Conservation (phyloP, 2,113 vertebrate genomes). For the Xenus cinereus region DNA sequence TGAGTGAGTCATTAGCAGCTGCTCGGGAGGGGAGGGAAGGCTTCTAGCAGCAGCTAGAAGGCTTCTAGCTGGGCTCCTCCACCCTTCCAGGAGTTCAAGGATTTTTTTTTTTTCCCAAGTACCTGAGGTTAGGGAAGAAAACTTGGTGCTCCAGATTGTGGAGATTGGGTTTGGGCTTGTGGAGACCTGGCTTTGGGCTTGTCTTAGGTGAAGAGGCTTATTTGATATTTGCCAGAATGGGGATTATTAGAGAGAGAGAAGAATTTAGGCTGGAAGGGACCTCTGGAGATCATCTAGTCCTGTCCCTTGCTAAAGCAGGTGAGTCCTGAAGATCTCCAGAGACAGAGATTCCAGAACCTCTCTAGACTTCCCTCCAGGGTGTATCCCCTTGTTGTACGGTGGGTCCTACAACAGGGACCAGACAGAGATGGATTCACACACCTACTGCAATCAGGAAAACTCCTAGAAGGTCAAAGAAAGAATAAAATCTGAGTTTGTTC, state of each 20-base stretch:
- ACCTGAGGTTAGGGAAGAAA: background rate
- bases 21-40: background rate
- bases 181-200: background rate
- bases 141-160: background rate
- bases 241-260: background rate
- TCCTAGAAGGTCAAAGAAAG: background rate
- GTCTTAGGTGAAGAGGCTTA: background rate
- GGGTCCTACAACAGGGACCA: background rate
- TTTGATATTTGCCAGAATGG: background rate
- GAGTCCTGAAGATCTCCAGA: background rate
- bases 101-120: background rate
- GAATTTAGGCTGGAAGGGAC: background rate
- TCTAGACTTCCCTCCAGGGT: background rate
- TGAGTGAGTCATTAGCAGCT: constrained; percentile 57
- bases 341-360: background rate
- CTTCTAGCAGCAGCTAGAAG: no score
- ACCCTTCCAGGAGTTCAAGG: background rate
- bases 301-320: background rate
- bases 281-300: background rate
- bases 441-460: background rate
- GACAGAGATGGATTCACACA: background rate
- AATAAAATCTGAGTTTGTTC: background rate
- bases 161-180: background rate
- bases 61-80: background rate
- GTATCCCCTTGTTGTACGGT: background rate